Percentiles rank a stretch among this genome's conserved stretches.
Conservation (phyloP, 2,888 invertebrate genomes). For the Monochamus alternatus region DNA sequence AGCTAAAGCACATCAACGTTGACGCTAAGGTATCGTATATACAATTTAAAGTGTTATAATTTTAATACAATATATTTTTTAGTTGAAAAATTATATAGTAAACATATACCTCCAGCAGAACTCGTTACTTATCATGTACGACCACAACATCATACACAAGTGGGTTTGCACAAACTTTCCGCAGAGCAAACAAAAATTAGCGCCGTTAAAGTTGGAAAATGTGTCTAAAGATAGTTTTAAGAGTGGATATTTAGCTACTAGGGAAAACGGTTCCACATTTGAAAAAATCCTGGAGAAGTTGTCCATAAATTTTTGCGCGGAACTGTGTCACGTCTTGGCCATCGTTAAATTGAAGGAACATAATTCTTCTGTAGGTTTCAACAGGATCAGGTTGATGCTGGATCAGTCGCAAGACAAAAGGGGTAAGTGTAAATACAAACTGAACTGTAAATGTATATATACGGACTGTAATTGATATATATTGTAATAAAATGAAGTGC, state of each 20-base stretch:
- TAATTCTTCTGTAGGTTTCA: slow-evolving; percentile 76
- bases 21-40: slow-evolving; percentile 77
- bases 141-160: slow-evolving; percentile 76
- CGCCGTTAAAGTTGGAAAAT: slow-evolving; percentile 38
- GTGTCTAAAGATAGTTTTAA: slow-evolving; percentile 24
- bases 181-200: slow-evolving; percentile 64
- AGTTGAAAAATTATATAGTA: slow-evolving; percentile 77
- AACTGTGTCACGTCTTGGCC: slow-evolving; percentile 78
- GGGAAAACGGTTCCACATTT: slow-evolving; percentile 56
- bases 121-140: slow-evolving; percentile 80
- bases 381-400: slow-evolving; percentile 75
- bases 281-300: slow-evolving; percentile 74
- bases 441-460: slow-evolving; percentile 5
- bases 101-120: slow-evolving; percentile 81
- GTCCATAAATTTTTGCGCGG: slow-evolving; percentile 80
- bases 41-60: slow-evolving; percentile 19
- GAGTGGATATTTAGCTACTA: slow-evolving; percentile 1
- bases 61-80: slow-evolving; percentile 51
- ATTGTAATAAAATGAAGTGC: too few species aligned
- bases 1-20: slow-evolving; percentile 75
- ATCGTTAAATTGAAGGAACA: slow-evolving; percentile 70
- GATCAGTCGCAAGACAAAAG: slow-evolving; percentile 72
- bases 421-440: slow-evolving; percentile 41
- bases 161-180: slow-evolving; percentile 75
- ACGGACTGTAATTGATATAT: not conserved